Conservation (phyloP, 2,113 vertebrate species). For the Thryonomys swinderianus region DNA sequence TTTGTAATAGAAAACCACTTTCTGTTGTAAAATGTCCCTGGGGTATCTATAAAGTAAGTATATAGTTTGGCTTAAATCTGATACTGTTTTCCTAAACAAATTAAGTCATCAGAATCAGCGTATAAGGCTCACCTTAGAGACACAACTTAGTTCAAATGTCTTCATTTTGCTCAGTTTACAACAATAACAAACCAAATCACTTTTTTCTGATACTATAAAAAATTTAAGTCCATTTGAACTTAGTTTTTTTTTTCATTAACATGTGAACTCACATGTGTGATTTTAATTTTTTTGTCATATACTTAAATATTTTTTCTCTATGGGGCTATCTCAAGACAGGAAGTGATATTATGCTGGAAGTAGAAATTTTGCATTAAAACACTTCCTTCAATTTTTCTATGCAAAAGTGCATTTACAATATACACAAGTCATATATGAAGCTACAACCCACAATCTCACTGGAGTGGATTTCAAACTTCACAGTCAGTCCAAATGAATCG, state of each 20-base stretch:
- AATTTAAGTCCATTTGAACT: slow-evolving; percentile 58
- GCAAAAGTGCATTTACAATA: slow-evolving; percentile 85
- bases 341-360: slow-evolving; percentile 51
- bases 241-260: slow-evolving; percentile 63
- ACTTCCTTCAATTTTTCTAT: slow-evolving; percentile 56
- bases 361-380: slow-evolving; percentile 59
- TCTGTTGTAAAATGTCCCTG: slow-evolving; percentile 2
- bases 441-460: slow-evolving; percentile 72
- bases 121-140: background rate
- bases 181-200: background rate
- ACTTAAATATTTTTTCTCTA: slow-evolving; percentile 74
- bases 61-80: slow-evolving; percentile 41
- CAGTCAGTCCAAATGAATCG: slow-evolving; percentile 65
- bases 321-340: slow-evolving; percentile 41
- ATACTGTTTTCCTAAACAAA: slow-evolving; percentile 7
- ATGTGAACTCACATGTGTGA: slow-evolving; percentile 56
- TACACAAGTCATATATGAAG: slow-evolving; percentile 69
- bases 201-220: slow-evolving; percentile 51
- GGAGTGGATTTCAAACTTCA: slow-evolving; percentile 72
- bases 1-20: slow-evolving; percentile 37
- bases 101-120: background rate
- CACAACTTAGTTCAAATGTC: slow-evolving; percentile 23
- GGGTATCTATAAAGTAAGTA: slow-evolving; percentile 35
- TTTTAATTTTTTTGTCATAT: slow-evolving; percentile 73
- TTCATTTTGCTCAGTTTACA: slow-evolving; percentile 57